A percentile compares a stretch with the other conserved stretches of the same genome.
Evolutionary conservation across 2,888 invertebrate genomes (phyloP).

Genomic region (Cecidostiba fungosa): DNA sequence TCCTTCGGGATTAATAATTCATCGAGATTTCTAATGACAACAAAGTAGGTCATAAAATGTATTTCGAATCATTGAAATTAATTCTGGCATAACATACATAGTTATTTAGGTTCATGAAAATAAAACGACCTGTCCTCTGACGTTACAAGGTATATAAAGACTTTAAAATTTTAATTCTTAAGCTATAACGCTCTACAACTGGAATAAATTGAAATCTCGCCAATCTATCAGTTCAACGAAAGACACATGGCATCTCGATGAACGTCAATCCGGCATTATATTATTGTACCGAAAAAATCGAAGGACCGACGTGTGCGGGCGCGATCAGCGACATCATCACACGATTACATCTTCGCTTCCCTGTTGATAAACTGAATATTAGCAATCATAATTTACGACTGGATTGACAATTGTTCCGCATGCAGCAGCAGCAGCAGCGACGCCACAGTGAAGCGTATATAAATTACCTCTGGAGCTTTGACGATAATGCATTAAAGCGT

Average conservation of each 20-base stretch:
- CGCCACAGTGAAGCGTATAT: constrained; percentile 42
- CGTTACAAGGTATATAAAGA: not conserved
- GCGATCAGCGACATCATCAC: constrained; percentile 14
- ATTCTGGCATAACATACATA: not conserved
- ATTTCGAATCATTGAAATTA: not conserved
- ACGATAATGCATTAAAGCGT: constrained; percentile 61
- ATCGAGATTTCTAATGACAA: not conserved
- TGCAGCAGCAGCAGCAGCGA: not conserved
- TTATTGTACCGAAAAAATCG: not conserved
- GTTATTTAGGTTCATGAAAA: not conserved
- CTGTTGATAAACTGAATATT: constrained; percentile 43
- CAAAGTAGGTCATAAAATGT: not conserved
- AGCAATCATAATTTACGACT: constrained; percentile 47
- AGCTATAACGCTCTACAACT: not conserved
- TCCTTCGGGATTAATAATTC: not conserved
- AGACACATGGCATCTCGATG: not conserved
- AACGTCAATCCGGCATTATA: not conserved
- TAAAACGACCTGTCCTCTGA: not conserved
- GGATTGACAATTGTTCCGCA: constrained; percentile 51
- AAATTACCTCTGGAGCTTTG: constrained; percentile 48
- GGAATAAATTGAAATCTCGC: not conserved
- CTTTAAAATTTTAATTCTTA: not conserved
- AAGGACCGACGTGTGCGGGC: not conserved
- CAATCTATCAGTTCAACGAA: not conserved
- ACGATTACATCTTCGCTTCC: constrained; percentile 19